Percentiles rank a stretch among this genome's conserved stretches.
Conservation (phyloP, 2,797 vertebrate species). For the Anabacerthia variegaticeps region DNA sequence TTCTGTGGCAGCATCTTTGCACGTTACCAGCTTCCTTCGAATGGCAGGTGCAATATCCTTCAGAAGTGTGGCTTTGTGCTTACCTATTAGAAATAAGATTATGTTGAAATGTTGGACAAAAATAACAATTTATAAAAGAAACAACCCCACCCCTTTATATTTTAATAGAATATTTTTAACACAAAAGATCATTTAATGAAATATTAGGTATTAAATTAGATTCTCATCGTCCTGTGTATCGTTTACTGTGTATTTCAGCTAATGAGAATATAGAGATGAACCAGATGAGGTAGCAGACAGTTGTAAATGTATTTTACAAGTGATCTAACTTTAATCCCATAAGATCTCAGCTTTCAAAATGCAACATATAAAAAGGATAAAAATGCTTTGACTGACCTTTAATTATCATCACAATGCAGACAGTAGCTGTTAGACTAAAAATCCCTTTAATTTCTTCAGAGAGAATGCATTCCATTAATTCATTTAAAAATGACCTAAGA, state of each 20-base stretch:
- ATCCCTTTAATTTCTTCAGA: slow-evolving; percentile 83
- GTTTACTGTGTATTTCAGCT: not conserved
- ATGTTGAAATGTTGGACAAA: not conserved
- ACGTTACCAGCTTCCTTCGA: slow-evolving; percentile 78
- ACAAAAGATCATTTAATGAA: not conserved
- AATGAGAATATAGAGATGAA: not conserved
- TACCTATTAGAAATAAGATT: slow-evolving; percentile 67
- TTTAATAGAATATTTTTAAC: not conserved
- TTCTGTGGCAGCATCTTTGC: slow-evolving; percentile 70
- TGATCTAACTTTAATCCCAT: not conserved
- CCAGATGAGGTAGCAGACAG: not conserved
- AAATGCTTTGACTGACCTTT: slow-evolving; percentile 78
- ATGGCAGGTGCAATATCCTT: slow-evolving; percentile 79
- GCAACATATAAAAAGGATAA: not conserved
- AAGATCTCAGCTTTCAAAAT: not conserved
- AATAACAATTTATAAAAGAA: not conserved
- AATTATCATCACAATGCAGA: slow-evolving; percentile 82
- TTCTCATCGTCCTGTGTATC: not conserved
- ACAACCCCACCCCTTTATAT: not conserved
- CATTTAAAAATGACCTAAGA: slow-evolving; percentile 85
- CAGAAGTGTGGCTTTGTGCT: slow-evolving; percentile 68
- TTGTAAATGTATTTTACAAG: not conserved
- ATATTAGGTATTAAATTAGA: not conserved
- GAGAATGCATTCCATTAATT: slow-evolving; percentile 79
- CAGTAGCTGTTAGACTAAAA: slow-evolving; percentile 81